A percentile compares a stretch with the other conserved stretches of the same genome.
Evolutionary conservation across 2,797 vertebrate genomes (phyloP).

Genomic region (Typhlichthys subterraneus): DNA sequence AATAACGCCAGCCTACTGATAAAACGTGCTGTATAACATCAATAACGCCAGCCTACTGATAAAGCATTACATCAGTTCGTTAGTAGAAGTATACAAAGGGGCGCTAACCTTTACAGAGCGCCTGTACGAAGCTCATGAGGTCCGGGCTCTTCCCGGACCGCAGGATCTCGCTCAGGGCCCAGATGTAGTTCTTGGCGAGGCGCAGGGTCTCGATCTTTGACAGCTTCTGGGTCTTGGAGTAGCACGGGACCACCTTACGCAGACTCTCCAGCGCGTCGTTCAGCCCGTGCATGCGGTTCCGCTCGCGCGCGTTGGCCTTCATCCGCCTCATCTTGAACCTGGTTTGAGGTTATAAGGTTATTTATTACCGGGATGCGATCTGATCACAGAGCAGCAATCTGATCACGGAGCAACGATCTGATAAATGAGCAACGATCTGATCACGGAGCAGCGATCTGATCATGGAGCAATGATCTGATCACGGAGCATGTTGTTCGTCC

Average conservation of each 20-base stretch:
- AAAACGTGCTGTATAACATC: no score
- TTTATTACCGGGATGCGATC: no score
- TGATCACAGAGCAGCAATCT: no score
- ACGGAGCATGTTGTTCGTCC: no score
- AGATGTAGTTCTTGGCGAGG: slow-evolving; percentile 98
- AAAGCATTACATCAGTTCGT: background rate
- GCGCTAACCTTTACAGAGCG: slow-evolving; percentile 88
- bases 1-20: no score
- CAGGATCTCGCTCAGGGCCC: slow-evolving; percentile 94
- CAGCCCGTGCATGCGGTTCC: slow-evolving; percentile 97
- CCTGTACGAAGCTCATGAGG: slow-evolving; percentile 95
- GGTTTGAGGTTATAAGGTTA: background rate
- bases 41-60: no score
- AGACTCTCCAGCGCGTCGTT: slow-evolving; percentile 98
- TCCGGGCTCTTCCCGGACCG: slow-evolving; percentile 95
- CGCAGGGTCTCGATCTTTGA: slow-evolving; percentile 98
- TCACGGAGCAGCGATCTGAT: no score
- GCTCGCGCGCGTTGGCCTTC: slow-evolving; percentile 97
- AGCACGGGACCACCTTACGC: slow-evolving; percentile 97
- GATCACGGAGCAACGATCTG: no score
- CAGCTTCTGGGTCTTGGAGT: slow-evolving; percentile 98
- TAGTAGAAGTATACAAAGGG: background rate
- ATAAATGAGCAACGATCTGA: no score
- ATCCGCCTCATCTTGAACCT: slow-evolving; percentile 92
- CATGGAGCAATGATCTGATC: no score